Percentiles rank a stretch among this genome's conserved stretches.
These are phyloP conservation scores for Antennarius maculatus DNA, from an alignment of 2,797 vertebrate genomes.

Conservation along the genomic window DNA sequence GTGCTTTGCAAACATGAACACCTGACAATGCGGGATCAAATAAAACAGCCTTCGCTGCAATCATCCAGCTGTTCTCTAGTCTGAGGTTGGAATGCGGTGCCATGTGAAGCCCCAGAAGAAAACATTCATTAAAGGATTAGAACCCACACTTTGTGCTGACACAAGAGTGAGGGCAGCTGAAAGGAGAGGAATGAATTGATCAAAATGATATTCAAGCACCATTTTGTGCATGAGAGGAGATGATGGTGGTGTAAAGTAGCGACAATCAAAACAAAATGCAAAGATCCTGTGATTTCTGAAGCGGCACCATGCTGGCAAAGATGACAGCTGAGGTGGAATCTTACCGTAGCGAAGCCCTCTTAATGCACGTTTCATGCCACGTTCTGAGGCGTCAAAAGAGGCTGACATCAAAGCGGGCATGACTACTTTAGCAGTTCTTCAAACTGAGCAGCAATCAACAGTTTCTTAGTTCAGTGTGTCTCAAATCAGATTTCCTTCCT, in stretches of 20 bases:
- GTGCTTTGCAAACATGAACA: constrained; percentile 41
- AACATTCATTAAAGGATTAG: constrained; percentile 76
- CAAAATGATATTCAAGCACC: constrained; percentile 71
- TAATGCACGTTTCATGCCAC: constrained; percentile 44
- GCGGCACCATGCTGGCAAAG: constrained; percentile 59
- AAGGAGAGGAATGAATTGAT: constrained; percentile 72
- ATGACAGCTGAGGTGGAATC: constrained; percentile 67
- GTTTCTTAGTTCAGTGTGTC: constrained; percentile 12
- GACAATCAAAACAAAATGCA: constrained; percentile 72
- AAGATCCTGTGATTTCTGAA: constrained; percentile 60
- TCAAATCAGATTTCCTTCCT: too few species aligned
- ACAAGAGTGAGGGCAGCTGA: constrained; percentile 71
- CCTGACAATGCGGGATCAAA: constrained; percentile 64
- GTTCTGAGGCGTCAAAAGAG: constrained; percentile 67
- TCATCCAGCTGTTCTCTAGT: constrained; percentile 65
- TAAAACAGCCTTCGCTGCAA: constrained; percentile 46
- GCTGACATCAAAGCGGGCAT: constrained; percentile 60
- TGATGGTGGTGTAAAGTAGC: constrained; percentile 69
- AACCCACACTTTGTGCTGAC: constrained; percentile 74
- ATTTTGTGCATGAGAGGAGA: constrained; percentile 74
- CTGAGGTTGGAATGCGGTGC: constrained; percentile 66
- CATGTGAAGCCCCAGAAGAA: constrained; percentile 63
- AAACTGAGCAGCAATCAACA: constrained; percentile 52
- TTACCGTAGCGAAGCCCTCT: constrained; percentile 48
- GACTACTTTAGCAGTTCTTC: constrained; percentile 31